Base-by-base conservation (phyloP, 2,113 vertebrate genomes). In the Mungos mungo region DNA sequence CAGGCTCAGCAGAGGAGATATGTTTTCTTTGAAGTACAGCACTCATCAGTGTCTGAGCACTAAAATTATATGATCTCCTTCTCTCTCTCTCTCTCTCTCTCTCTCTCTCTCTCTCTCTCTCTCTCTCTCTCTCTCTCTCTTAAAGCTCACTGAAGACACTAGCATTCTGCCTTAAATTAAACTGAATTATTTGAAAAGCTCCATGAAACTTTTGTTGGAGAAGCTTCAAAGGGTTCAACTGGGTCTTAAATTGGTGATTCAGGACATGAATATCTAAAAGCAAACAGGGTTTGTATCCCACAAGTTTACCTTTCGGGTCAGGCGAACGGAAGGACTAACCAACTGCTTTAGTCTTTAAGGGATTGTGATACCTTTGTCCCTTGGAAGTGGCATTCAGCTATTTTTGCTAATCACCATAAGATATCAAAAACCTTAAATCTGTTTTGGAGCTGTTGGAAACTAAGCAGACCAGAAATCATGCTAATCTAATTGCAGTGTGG, bases 151-250 rank as follows among this genome's bases (percentile, higher is more conserved):
- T 97, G 83, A 97, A 97, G 88, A 97, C 79, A 68, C 2, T 94
- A 94, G 76, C 79, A 10, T 86, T 98, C 96, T 96, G 29, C 50
- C 69, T 98, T 96, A 96, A 97, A 96, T 97, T 96, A 97, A 97
- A 96, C 8, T 38, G 1, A 88, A 96, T 97, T 96, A 35, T 93
- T 97, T 97, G 68, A 97, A 98, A 96, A 60, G 69, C 85, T 97
- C 72, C 95, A 96, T 79, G 94, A 97, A 97, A 25, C 19, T 54
- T 95, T 92, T 97, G 52, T 83, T 98, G 87, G 76, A 98, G 52
- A 76, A 90, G 0, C 60, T 97, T 98, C 65, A 95, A 41, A 87
- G 72, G 7, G 23, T 97, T 98, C 47, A 63, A 33, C 79, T 95
- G 12, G 92, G 60, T 8, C n/a, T 95, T 95, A 79, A 93, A 18